Evolutionary conservation across 2,797 vertebrate genomes (phyloP).

Genomic region (Mastacembelus armatus): DNA sequence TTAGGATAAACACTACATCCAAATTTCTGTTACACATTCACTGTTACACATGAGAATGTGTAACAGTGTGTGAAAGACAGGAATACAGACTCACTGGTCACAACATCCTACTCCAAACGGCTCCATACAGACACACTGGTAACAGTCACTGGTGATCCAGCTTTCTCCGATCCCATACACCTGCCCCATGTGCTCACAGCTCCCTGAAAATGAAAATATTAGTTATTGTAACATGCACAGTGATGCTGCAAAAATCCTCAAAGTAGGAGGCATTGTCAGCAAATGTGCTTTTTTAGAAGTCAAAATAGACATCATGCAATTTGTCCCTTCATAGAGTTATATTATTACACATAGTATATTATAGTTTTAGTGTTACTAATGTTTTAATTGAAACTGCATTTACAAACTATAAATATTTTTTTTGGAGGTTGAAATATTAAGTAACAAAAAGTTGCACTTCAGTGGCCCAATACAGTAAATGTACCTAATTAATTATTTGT

Average conservation of each 20-base stretch:
- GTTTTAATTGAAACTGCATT: not conserved
- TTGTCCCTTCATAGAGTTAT: not conserved
- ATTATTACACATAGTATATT: not conserved
- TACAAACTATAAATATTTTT: too few relatives aligned
- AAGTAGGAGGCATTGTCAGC: conserved; percentile 3
- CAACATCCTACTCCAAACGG: conserved; percentile 87
- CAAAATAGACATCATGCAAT: too few relatives aligned
- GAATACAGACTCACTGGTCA: conserved; percentile 78
- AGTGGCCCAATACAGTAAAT: not conserved
- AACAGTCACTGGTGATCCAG: conserved; percentile 82
- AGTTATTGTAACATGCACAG: not conserved
- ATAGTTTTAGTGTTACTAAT: not conserved
- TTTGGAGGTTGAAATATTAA: not conserved
- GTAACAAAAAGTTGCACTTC: not conserved
- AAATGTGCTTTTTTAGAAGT: not conserved
- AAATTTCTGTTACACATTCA: too few relatives aligned
- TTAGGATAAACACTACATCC: not conserved
- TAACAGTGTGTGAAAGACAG: not conserved
- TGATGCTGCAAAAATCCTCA: not conserved
- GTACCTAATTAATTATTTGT: not conserved
- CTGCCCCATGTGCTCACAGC: conserved; percentile 80
- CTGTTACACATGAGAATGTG: too few relatives aligned
- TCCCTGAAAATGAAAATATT: conserved; percentile 60
- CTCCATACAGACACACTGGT: conserved; percentile 85
- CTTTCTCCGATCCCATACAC: conserved; percentile 80